These are phyloP conservation scores for Drosophila equinoxialis DNA, from an alignment of 1,140 invertebrate genomes.

Conservation along the genomic window DNA sequence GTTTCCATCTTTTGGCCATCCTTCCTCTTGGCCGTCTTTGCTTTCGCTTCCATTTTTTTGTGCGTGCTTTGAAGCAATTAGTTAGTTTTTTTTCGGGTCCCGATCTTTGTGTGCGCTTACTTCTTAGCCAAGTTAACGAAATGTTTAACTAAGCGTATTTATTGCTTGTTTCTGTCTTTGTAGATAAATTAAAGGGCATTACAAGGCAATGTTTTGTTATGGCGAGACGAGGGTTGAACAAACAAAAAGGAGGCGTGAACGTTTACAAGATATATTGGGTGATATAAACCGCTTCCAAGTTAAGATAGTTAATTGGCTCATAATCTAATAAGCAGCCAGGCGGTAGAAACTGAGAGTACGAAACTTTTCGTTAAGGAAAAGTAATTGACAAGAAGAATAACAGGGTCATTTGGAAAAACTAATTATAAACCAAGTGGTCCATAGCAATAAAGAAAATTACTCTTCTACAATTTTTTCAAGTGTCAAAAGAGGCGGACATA, in stretches of 20 bases:
- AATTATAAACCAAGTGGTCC: background rate
- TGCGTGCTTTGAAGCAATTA: conserved; percentile 61
- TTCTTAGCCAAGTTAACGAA: conserved; percentile 40
- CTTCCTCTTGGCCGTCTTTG: conserved; percentile 6
- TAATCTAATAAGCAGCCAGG: conserved; percentile 22
- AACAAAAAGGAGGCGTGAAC: background rate
- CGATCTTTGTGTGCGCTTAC: conserved; percentile 36
- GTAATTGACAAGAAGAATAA: background rate
- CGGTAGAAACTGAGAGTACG: background rate
- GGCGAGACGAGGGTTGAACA: background rate
- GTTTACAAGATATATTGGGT: conserved; percentile 17
- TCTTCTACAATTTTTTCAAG: no score
- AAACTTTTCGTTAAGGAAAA: background rate
- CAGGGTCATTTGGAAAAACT: background rate
- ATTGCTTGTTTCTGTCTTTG: conserved; percentile 24
- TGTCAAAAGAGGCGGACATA: no score
- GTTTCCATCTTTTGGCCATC: background rate
- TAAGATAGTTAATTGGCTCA: conserved; percentile 39
- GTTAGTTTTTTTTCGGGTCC: conserved; percentile 44
- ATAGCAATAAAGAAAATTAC: background rate
- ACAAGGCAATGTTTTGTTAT: conserved; percentile 18
- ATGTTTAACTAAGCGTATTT: conserved; percentile 44
- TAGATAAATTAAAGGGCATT: conserved; percentile 44
- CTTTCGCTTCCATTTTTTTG: conserved; percentile 15
- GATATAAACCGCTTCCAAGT: conserved; percentile 35